A percentile compares a stretch with the other conserved stretches of the same genome.
phyloP scores from a whole-genome alignment of 2,797 vertebrate species.

The Lacerta agilis region DNA sequence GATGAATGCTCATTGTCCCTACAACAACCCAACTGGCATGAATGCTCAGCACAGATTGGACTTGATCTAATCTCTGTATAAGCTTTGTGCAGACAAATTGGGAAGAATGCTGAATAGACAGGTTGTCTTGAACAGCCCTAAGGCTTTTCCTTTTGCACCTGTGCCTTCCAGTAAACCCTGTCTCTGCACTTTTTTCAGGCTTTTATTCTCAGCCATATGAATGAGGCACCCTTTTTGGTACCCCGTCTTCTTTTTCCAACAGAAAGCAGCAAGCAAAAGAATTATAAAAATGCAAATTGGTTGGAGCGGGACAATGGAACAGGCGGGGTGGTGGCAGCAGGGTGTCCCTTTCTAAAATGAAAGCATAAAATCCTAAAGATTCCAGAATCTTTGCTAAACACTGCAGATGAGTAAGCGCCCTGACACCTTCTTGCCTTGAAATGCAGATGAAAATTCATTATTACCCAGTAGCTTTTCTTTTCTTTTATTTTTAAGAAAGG shows the following conservation, averaged over 20 bases:
- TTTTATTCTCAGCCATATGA: not conserved
- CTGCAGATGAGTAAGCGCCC: not conserved
- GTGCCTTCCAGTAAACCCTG: not conserved
- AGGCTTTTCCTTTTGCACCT: not conserved
- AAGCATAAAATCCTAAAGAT: not conserved
- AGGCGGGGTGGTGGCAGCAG: not conserved
- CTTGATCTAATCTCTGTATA: no score
- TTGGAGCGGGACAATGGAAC: not conserved
- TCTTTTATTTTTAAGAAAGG: constrained; percentile 12
- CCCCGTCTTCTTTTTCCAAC: not conserved
- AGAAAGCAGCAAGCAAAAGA: not conserved
- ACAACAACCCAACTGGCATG: no score
- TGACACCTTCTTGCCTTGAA: not conserved
- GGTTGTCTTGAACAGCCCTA: no score
- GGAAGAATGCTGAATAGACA: no score
- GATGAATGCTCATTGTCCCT: no score
- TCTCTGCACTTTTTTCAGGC: not conserved
- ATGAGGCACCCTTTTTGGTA: not conserved
- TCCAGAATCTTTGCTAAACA: not conserved
- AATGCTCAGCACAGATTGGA: no score
- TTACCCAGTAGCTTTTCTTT: not conserved
- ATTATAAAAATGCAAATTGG: not conserved
- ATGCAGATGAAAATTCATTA: constrained; percentile 8
- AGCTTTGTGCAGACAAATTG: no score
- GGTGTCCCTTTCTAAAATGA: no score